phyloP scores from a whole-genome alignment of 37 sponge, comb jelly and placozoan genomes.

The Oscarella lobularis region DNA sequence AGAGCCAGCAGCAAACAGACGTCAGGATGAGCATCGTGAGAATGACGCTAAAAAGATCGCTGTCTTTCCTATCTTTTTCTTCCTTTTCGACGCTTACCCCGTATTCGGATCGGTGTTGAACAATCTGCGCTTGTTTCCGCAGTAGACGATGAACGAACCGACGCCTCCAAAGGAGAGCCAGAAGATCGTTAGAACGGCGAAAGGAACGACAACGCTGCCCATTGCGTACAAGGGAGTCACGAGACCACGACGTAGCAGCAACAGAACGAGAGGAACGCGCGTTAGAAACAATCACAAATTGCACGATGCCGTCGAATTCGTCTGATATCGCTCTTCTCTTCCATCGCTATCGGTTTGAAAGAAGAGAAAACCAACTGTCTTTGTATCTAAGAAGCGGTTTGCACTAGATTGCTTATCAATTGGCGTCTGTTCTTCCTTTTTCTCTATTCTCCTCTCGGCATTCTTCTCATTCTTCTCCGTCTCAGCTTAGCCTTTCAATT shows the following conservation, averaged over 20 bases:
- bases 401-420: neutral
- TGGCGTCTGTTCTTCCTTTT: neutral
- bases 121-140: neutral
- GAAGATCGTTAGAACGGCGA: neutral
- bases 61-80: neutral
- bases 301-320: no score
- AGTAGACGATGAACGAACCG: neutral
- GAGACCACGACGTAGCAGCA: no score
- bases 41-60: neutral
- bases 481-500: neutral
- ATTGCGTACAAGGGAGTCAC: no score
- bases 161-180: neutral
- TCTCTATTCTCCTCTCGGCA: neutral
- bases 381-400: no score
- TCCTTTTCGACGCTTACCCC: no score
- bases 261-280: neutral
- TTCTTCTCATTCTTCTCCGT: neutral
- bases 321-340: no score
- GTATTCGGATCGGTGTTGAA: neutral
- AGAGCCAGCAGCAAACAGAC: neutral
- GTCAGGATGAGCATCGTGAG: neutral
- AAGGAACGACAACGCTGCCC: no score
- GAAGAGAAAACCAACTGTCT: no score
- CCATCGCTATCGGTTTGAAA: no score
- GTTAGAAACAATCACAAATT: neutral